These are phyloP conservation scores for Brotula barbata DNA, from an alignment of 2,797 vertebrate genomes.

Conservation along the genomic window DNA sequence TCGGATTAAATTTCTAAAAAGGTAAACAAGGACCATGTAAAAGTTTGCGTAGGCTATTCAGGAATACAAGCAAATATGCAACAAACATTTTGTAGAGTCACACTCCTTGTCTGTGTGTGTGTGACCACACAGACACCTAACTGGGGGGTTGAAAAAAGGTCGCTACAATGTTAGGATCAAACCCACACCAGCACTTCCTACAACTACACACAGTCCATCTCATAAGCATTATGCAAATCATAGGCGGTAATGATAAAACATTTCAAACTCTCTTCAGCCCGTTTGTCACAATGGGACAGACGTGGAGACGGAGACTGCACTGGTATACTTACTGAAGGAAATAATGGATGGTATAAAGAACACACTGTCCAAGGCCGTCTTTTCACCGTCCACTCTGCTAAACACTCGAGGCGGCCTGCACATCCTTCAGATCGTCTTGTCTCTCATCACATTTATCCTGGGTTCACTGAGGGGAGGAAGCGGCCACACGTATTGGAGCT, in stretches of 20 bases:
- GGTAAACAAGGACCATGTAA: too few relatives aligned
- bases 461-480: constrained; percentile 53
- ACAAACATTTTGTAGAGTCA: too few relatives aligned
- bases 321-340: too few relatives aligned
- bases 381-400: constrained; percentile 52
- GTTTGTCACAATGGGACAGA: constrained; percentile 4
- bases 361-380: constrained; percentile 52
- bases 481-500: constrained; percentile 70
- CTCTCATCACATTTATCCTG: constrained; percentile 61
- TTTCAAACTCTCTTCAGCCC: neutral
- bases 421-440: constrained; percentile 64
- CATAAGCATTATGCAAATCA: constrained; percentile 57
- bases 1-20: too few relatives aligned
- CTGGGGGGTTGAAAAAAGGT: too few relatives aligned
- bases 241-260: constrained; percentile 9
- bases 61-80: too few relatives aligned
- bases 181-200: too few relatives aligned
- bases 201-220: neutral
- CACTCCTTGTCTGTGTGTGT: too few relatives aligned
- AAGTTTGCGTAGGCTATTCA: too few relatives aligned
- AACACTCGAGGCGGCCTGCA: constrained; percentile 60
- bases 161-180: too few relatives aligned
- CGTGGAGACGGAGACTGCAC: too few relatives aligned
- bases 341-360: constrained; percentile 46
- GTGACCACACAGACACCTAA: too few relatives aligned